Conservation (phyloP, 2,113 vertebrate genomes). For the Sphaerodactylus townsendi region DNA sequence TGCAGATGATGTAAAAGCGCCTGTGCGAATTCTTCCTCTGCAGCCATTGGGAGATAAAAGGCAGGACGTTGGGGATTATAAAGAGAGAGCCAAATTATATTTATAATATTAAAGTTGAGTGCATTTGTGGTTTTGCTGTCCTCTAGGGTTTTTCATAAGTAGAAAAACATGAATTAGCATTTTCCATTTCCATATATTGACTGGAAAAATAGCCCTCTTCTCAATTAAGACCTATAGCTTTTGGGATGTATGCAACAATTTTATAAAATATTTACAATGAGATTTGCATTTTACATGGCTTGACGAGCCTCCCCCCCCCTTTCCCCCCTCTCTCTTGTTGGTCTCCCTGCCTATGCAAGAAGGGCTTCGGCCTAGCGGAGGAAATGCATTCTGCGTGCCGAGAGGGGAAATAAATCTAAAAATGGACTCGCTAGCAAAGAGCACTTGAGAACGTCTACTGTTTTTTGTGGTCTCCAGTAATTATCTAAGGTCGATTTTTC, state of each 20-base stretch:
- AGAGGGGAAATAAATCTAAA: conserved; percentile 56
- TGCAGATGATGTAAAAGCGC: conserved; percentile 68
- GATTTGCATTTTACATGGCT: conserved; percentile 84
- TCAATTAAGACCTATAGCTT: conserved; percentile 88
- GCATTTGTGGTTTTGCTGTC: conserved; percentile 80
- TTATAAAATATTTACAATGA: conserved; percentile 87
- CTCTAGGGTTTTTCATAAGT: conserved; percentile 83
- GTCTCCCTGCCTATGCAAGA: conserved; percentile 74
- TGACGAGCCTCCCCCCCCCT: conserved; percentile 60
- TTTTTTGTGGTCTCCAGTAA: conserved; percentile 52
- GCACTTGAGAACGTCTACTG: conserved; percentile 42
- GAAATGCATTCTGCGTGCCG: conserved; percentile 55
- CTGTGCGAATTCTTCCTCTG: conserved; percentile 72
- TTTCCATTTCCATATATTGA: conserved; percentile 89
- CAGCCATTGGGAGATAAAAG: conserved; percentile 82
- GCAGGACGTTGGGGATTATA: conserved; percentile 75
- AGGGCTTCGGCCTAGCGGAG: conserved; percentile 62
- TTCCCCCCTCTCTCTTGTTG: too few species aligned
- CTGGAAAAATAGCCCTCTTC: conserved; percentile 84
- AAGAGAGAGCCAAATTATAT: conserved; percentile 86
- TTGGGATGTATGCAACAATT: conserved; percentile 85
- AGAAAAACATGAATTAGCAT: conserved; percentile 89
- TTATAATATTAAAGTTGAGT: conserved; percentile 87
- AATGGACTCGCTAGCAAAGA: conserved; percentile 54
- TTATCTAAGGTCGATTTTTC: conserved; percentile 62